These are phyloP conservation scores for Lamproptera curius DNA, from an alignment of 2,888 invertebrate species.

Conservation along the genomic window DNA sequence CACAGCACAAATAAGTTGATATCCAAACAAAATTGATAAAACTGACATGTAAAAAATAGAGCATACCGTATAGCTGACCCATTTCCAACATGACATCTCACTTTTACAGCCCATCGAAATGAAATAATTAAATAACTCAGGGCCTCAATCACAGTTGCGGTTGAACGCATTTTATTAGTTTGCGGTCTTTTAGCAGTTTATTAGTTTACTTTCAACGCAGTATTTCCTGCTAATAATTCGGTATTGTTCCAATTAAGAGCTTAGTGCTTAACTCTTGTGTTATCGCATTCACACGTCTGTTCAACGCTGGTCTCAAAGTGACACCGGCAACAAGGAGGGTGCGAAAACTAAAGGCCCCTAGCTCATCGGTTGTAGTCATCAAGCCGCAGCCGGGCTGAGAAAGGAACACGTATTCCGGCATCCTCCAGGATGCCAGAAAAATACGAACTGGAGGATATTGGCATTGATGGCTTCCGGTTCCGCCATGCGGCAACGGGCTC, in stretches of 20 bases:
- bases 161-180: constrained; percentile 26
- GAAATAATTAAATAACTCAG: constrained; percentile 46
- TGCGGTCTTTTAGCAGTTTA: neutral
- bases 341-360: too few species aligned
- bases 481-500: too few species aligned
- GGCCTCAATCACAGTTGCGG: constrained; percentile 23
- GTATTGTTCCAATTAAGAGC: constrained; percentile 6
- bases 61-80: constrained; percentile 35
- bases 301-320: too few species aligned
- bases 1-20: neutral
- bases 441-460: too few species aligned
- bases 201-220: constrained; percentile 12
- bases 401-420: too few species aligned
- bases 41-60: neutral
- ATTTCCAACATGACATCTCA: constrained; percentile 39
- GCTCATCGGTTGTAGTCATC: too few species aligned
- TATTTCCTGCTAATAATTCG: constrained; percentile 15
- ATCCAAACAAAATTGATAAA: neutral
- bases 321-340: too few species aligned
- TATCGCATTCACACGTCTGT: neutral
- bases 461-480: too few species aligned
- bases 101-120: constrained; percentile 52
- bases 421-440: too few species aligned
- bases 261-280: neutral
- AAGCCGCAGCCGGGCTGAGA: too few species aligned